phyloP scores from a whole-genome alignment of 1,140 invertebrate genomes.

The Tetraneura akinire region DNA sequence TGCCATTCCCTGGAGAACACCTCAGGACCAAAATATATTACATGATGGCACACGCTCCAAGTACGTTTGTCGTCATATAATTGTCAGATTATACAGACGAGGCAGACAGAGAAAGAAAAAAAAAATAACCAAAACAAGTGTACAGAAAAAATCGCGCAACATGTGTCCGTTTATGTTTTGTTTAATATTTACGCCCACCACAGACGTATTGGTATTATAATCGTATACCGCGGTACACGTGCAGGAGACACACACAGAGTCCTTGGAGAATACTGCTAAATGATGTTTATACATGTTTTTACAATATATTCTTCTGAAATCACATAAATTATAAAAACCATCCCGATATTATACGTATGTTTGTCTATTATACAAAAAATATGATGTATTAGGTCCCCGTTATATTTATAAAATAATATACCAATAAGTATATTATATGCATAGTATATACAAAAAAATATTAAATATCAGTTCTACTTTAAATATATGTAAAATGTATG shows the following conservation, averaged over 20 bases:
- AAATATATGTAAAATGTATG: no score
- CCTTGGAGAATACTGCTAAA: conserved; percentile 42
- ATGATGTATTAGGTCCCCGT: no score
- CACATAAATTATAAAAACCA: background rate
- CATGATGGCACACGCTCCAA: conserved; percentile 33
- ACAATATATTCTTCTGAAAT: background rate
- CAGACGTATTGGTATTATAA: no score
- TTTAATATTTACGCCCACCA: conserved; percentile 48
- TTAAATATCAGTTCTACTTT: no score
- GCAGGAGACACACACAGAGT: conserved; percentile 4
- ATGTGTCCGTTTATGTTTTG: conserved; percentile 48
- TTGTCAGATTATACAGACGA: background rate
- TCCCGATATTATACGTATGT: background rate
- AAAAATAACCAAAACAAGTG: conserved; percentile 35
- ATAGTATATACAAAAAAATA: no score
- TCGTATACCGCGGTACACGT: no score
- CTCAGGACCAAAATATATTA: background rate
- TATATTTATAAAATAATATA: no score
- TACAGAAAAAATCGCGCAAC: conserved; percentile 32
- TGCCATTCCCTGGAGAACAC: conserved; percentile 8
- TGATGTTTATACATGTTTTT: conserved; percentile 3
- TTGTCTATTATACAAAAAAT: background rate
- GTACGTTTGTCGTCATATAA: conserved; percentile 10
- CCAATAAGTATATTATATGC: no score
- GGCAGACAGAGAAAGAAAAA: background rate